Base-by-base conservation (phyloP, 2,797 vertebrate genomes). In the Sebastes kiyomatsui region DNA sequence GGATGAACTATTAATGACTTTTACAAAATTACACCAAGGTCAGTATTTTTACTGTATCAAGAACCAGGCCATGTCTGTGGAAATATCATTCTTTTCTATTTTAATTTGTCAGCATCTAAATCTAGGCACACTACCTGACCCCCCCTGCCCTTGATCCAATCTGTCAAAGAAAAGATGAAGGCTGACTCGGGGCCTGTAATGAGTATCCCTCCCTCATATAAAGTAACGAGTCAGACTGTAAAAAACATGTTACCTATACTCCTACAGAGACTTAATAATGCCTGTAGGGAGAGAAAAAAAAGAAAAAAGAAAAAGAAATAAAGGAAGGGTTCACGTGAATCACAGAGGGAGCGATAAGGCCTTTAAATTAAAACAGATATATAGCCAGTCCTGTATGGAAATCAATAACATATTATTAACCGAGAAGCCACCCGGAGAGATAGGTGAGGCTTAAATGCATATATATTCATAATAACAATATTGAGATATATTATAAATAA, bases 401-500 rank as follows among this genome's bases (percentile, higher is more conserved):
- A 96, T 95, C 96, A 96, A 96, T 95, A 95, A 96, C 87, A 87
- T 83, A 90, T 95, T 95, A 96, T 95, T 95, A 95, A 94, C 92
- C 91, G 77, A 77, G 91, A 88, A 94, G 91, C 91, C 92, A 92
- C 83, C 80, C 55, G 66, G 84, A 94, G 92, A 95, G 94, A 95
- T 87, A 93, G 93, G 93, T 93, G 94, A 95, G 89, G 91, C 88
- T 89, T 94, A 95, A 96, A 95, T 94, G 94, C 91, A 94, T 94
- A 93, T 93, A 95, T 95, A 94, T 95, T 95, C 93, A 95, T 95
- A 95, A 95, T 95, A 96, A 95, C 93, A 95, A 94, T 95, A 96
- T 93, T 93, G 93, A 94, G 92, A 94, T 94, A 94, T 93, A 95
- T 94, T 93, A 92, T 94, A 94, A 94, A 94, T 92, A 93, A 93